A percentile compares a stretch with the other conserved stretches of the same genome.
Conservation (phyloP, 2,113 vertebrate genomes). For the Pimephales promelas region DNA sequence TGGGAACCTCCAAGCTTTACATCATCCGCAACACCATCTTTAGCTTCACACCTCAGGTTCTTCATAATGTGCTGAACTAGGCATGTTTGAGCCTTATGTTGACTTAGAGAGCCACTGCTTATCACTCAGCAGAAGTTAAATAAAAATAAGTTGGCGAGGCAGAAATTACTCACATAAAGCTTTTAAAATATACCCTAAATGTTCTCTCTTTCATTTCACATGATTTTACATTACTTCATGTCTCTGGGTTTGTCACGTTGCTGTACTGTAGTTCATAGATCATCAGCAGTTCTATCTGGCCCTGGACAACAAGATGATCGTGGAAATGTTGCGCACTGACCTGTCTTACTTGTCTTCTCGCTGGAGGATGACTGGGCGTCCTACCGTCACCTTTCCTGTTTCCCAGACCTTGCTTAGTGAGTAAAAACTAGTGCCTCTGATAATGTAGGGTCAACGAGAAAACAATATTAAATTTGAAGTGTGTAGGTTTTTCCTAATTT, state of each 20-base stretch:
- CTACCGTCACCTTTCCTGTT: constrained; percentile 91
- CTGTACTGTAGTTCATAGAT: constrained; percentile 87
- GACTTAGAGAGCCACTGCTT: neutral
- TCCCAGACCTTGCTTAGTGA: constrained; percentile 92
- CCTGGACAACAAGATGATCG: constrained; percentile 95
- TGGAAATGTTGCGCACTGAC: constrained; percentile 95
- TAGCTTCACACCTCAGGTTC: constrained; percentile 93
- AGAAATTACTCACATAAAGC: neutral
- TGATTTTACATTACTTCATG: neutral
- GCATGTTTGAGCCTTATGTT: constrained; percentile 6
- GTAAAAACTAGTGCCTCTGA: constrained; percentile 18
- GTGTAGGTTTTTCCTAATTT: neutral
- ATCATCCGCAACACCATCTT: constrained; percentile 90
- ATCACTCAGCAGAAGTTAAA: neutral
- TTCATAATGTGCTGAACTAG: constrained; percentile 38
- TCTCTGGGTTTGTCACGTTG: neutral
- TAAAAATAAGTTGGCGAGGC: neutral
- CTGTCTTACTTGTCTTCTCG: constrained; percentile 91
- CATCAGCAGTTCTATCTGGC: constrained; percentile 97
- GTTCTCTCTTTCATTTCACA: neutral
- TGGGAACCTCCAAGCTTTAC: constrained; percentile 96
- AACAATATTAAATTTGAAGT: neutral
- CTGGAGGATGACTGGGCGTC: constrained; percentile 94
- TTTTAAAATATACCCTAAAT: neutral
- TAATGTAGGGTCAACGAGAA: neutral